Percentiles rank a stretch among this genome's conserved stretches.
Conservation (phyloP, 2,113 vertebrate genomes). For the Camelus dromedarius region DNA sequence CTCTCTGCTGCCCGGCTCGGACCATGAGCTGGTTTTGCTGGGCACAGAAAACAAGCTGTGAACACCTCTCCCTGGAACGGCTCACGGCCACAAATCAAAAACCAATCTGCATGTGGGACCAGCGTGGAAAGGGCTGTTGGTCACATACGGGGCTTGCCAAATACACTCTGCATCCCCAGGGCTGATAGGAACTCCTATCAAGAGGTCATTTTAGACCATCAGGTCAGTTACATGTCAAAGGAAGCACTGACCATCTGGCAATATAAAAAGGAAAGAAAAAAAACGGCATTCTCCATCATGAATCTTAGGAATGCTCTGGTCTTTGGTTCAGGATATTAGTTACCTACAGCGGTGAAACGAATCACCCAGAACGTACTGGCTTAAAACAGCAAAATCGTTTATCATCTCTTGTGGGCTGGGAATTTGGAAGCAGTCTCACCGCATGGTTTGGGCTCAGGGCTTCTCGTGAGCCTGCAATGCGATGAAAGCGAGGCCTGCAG, state of each 20-base stretch:
- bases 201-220: background rate
- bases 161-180: background rate
- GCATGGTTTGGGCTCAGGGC: background rate
- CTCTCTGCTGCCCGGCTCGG: background rate
- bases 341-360: background rate
- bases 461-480: background rate
- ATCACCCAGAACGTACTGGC: background rate
- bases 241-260: background rate
- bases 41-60: background rate
- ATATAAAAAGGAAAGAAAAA: background rate
- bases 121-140: background rate
- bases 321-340: background rate
- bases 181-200: background rate
- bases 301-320: background rate
- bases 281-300: background rate
- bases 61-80: background rate
- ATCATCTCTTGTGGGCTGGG: background rate
- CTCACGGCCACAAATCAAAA: background rate
- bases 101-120: background rate
- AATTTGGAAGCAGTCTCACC: background rate
- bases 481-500: background rate
- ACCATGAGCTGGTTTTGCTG: background rate
- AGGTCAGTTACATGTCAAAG: background rate
- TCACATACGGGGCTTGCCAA: background rate
- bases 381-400: background rate